These are phyloP conservation scores for Liolophura sinensis DNA, from an alignment of 1,140 invertebrate species.

Conservation along the genomic window DNA sequence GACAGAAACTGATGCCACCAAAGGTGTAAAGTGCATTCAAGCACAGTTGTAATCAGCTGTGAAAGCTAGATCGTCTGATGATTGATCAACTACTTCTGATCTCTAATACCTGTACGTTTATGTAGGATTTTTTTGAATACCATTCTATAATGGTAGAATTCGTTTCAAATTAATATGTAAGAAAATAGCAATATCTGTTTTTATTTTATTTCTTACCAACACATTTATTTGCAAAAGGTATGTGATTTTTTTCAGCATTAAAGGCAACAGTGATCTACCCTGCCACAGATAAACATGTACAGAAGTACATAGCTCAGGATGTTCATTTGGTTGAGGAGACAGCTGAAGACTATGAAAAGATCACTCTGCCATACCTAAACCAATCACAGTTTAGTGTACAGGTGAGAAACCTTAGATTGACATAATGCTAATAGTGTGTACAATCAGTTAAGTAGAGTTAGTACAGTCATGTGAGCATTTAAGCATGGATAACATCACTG, in stretches of 20 bases:
- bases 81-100: too few species aligned
- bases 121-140: too few species aligned
- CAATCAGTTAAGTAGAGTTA: background rate
- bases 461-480: too few species aligned
- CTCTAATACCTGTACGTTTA: too few species aligned
- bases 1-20: too few species aligned
- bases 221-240: background rate
- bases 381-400: slow-evolving; percentile 62
- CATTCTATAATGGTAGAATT: too few species aligned
- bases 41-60: too few species aligned
- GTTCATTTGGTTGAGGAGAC: slow-evolving; percentile 82
- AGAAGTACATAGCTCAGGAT: slow-evolving; percentile 79
- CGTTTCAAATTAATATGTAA: too few species aligned
- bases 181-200: slow-evolving; percentile 7
- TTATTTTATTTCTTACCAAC: slow-evolving; percentile 2
- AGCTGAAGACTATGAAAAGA: slow-evolving; percentile 75
- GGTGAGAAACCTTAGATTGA: slow-evolving; percentile 60
- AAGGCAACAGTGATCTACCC: slow-evolving; percentile 89
- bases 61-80: too few species aligned
- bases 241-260: slow-evolving; percentile 66
- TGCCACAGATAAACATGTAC: slow-evolving; percentile 87
- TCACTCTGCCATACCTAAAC: slow-evolving; percentile 78
- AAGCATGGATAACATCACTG: too few species aligned
- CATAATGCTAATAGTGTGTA: background rate
- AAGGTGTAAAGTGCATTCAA: too few species aligned